A percentile compares a stretch with the other conserved stretches of the same genome.
phyloP scores from a whole-genome alignment of 2,888 invertebrate genomes.

The Polydrusus pterygomalis region DNA sequence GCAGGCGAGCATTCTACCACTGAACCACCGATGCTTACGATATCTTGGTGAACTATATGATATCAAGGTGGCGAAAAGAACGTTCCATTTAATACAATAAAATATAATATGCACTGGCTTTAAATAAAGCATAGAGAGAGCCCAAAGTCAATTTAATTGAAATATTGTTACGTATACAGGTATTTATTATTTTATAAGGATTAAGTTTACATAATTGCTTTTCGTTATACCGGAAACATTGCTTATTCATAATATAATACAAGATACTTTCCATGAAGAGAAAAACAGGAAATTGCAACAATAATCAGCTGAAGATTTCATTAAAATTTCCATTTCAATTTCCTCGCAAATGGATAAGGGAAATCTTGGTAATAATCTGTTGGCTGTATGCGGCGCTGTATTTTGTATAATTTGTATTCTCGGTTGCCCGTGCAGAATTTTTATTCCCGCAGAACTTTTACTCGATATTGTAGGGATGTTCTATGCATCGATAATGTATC shows the following conservation, averaged over 20 bases:
- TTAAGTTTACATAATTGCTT: too few relatives aligned
- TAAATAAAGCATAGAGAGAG: too few relatives aligned
- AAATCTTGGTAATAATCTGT: slow-evolving; percentile 55
- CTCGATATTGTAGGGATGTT: slow-evolving; percentile 2
- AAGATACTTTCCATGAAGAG: slow-evolving; percentile 7
- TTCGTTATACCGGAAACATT: background rate
- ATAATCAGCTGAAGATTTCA: slow-evolving; percentile 53
- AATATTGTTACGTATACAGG: too few relatives aligned
- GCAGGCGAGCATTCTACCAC: slow-evolving; percentile 74
- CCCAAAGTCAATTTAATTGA: too few relatives aligned
- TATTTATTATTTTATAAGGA: too few relatives aligned
- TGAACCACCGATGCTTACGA: slow-evolving; percentile 71
- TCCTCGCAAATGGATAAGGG: slow-evolving; percentile 51
- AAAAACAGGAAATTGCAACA: slow-evolving; percentile 50
- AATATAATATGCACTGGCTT: too few relatives aligned
- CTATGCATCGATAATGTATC: background rate
- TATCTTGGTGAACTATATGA: background rate
- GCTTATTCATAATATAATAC: slow-evolving; percentile 9
- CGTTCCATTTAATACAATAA: background rate
- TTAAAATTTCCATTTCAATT: slow-evolving; percentile 57
- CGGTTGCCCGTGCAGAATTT: slow-evolving; percentile 61
- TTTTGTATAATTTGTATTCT: slow-evolving; percentile 63
- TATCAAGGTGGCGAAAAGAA: background rate
- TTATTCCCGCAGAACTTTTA: slow-evolving; percentile 56
- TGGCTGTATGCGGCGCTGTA: slow-evolving; percentile 53